Base-by-base conservation (phyloP, 1,140 invertebrate species). In the Gryllus bimaculatus region DNA sequence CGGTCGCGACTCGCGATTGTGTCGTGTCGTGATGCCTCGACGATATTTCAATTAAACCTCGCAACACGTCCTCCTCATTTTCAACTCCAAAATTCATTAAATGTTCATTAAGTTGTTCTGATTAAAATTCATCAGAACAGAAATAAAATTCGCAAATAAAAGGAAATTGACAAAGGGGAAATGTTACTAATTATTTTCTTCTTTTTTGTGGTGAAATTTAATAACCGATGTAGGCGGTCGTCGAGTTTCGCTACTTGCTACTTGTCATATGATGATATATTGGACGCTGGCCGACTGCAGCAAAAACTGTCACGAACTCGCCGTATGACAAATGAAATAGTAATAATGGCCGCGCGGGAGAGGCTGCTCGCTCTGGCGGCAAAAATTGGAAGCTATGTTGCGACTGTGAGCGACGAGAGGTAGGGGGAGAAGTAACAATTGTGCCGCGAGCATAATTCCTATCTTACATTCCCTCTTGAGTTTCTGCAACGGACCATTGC, bases 191-290 rank as follows among this genome's bases (percentile, higher is more conserved):
- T 66, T 66, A 66, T 66, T 66, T 66, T 66, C 54, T 66, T 66
- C 26, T 66, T 66, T 66, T 66, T 66, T 66, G 54, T 66, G 54
- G 54, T 66, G 54, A 66, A 66, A 66, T 66, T 66, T 66, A 66
- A 66, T 66, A 66, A 66, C 54, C 54, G 18, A 66, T 66, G 54
- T 66, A 13, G 54, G 54, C 54, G 54, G 54, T 66, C 54, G 54
- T 66, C 18, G 54, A 66, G 54, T 66, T 18, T 66, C 54, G 54
- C 54, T 66, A 66, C 54, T 66, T 66, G 54, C 54, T 66, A 66
- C 54, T 66, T 66, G 54, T 66, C 54, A 66, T 66, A 66, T 66
- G 54, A 66, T 66, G 54, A 66, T 66, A 66, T 66, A 66, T 66
- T 66, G 54, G 54, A 66, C 18, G 54, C 54, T 39, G 54, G 10